These are phyloP conservation scores for Carassius carassius DNA, from an alignment of 2,113 vertebrate species.

Conservation along the genomic window DNA sequence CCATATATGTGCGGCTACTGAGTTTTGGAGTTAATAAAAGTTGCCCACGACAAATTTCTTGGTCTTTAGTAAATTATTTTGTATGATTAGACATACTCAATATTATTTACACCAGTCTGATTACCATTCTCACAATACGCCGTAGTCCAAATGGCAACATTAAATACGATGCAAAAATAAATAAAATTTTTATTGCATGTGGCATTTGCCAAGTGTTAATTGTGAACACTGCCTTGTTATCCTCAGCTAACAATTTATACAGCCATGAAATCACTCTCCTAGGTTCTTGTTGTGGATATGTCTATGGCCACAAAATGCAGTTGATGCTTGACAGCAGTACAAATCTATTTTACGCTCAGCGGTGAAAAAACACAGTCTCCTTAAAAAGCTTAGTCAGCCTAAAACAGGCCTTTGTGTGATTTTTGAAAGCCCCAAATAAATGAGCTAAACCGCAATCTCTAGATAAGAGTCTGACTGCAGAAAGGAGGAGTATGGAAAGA, in stretches of 20 bases:
- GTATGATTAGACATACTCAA: neutral
- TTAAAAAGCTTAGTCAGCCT: conserved; percentile 63
- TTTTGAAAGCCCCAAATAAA: conserved; percentile 68
- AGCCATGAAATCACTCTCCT: neutral
- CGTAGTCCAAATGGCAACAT: neutral
- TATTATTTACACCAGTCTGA: neutral
- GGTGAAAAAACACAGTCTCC: conserved; percentile 63
- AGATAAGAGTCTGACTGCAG: conserved; percentile 64
- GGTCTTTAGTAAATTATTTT: neutral
- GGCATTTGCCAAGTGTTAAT: neutral
- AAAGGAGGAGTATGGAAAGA: conserved; percentile 51
- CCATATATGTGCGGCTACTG: no score
- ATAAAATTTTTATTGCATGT: neutral
- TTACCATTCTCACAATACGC: neutral
- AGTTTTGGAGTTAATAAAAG: neutral
- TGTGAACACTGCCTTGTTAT: neutral
- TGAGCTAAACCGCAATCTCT: conserved; percentile 64
- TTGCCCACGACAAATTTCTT: neutral
- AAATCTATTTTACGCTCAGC: conserved; percentile 37
- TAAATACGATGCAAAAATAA: neutral
- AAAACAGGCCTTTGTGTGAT: conserved; percentile 61
- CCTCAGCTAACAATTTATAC: neutral
- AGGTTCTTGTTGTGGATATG: neutral
- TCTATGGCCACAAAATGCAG: neutral
- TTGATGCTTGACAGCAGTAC: conserved; percentile 14